These are phyloP conservation scores for Meiosimyza platycephala DNA, from an alignment of 2,888 invertebrate species.

Conservation along the genomic window DNA sequence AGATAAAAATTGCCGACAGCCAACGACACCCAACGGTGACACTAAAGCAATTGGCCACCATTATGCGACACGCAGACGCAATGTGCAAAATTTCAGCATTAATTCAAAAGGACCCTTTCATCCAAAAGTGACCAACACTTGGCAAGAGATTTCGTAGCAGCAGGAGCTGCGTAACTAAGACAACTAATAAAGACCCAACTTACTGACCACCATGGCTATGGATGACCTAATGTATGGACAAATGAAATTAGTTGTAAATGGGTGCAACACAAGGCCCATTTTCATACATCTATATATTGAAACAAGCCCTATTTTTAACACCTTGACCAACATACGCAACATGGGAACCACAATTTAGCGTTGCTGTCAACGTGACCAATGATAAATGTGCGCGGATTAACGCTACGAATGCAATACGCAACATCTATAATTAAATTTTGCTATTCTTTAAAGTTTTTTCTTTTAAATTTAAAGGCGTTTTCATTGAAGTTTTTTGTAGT, in stretches of 20 bases:
- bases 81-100: slow-evolving; percentile 32
- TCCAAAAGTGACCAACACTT: neutral
- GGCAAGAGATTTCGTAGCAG: slow-evolving; percentile 7
- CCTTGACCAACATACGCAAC: slow-evolving; percentile 1
- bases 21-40: neutral
- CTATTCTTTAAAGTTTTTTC: neutral
- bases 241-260: neutral
- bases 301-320: slow-evolving; percentile 17
- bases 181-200: slow-evolving; percentile 31
- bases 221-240: neutral
- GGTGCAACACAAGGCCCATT: neutral
- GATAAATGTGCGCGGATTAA: slow-evolving; percentile 29
- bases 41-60: slow-evolving; percentile 32
- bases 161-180: slow-evolving; percentile 3
- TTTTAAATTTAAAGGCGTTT: neutral
- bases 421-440: neutral
- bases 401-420: neutral
- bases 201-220: neutral
- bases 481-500: neutral
- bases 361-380: slow-evolving; percentile 34
- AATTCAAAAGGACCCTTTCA: slow-evolving; percentile 32
- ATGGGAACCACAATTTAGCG: neutral
- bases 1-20: slow-evolving; percentile 1
- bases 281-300: no score
- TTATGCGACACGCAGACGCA: slow-evolving; percentile 44